phyloP scores from a whole-genome alignment of 2,888 invertebrate species.

The Aethes cnicana region DNA sequence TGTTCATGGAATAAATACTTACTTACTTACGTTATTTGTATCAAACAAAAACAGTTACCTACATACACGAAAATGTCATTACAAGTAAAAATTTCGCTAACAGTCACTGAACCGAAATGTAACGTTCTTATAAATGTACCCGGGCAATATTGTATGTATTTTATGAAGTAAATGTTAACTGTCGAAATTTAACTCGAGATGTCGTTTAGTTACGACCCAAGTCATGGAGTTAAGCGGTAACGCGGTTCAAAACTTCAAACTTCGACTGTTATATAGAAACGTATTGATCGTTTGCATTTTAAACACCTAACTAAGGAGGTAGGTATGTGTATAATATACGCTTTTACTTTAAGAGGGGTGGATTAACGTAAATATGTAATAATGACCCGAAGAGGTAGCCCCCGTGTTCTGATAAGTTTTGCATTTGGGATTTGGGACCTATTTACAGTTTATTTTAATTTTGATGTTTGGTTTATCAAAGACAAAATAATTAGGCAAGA shows the following conservation, averaged over 20 bases:
- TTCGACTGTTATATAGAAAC: conserved; percentile 27
- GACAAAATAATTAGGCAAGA: too few relatives aligned
- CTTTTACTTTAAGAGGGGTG: conserved; percentile 8
- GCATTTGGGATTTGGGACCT: too few relatives aligned
- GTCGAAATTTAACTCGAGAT: conserved; percentile 23
- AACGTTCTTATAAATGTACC: not conserved
- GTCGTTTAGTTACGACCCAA: conserved; percentile 12
- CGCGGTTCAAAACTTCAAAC: conserved; percentile 28
- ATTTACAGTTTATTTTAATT: too few relatives aligned
- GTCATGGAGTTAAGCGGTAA: conserved; percentile 28
- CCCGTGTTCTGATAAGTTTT: too few relatives aligned
- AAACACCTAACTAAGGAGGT: conserved; percentile 8
- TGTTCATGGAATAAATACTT: too few relatives aligned
- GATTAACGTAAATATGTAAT: not conserved
- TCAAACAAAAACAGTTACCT: not conserved
- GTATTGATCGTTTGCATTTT: conserved; percentile 24
- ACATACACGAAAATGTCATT: conserved; percentile 4
- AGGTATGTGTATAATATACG: too few relatives aligned
- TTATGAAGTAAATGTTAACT: conserved; percentile 11
- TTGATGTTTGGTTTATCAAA: too few relatives aligned
- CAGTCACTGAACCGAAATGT: conserved; percentile 7
- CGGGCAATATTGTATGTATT: conserved; percentile 6
- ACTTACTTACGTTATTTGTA: too few relatives aligned
- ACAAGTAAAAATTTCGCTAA: conserved; percentile 20
- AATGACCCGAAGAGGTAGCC: too few relatives aligned